Conservation (phyloP, 2,888 invertebrate species). For the Tenthredo distinguenda region DNA sequence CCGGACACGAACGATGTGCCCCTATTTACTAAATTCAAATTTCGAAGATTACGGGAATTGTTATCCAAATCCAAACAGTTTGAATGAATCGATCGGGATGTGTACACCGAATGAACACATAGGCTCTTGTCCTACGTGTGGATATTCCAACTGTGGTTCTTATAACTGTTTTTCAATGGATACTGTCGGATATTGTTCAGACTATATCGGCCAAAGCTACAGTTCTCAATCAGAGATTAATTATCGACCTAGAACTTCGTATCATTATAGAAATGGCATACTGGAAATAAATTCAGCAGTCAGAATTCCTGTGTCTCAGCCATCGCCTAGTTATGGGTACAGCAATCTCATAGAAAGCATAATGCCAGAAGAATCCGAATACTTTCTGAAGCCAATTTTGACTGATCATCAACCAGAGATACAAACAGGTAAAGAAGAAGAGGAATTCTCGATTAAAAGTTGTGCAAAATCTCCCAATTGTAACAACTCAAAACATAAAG, state of each 20-base stretch:
- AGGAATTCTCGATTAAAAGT: background rate
- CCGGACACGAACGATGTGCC: background rate
- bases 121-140: constrained; percentile 30
- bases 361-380: constrained; percentile 9
- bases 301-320: constrained; percentile 24
- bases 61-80: background rate
- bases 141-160: constrained; percentile 1
- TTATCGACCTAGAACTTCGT: constrained; percentile 44
- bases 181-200: background rate
- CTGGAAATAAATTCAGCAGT: constrained; percentile 46
- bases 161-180: constrained; percentile 17
- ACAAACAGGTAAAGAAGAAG: background rate
- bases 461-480: background rate
- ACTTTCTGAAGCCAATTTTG: background rate
- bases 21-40: constrained; percentile 6
- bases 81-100: background rate
- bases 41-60: background rate
- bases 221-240: constrained; percentile 6
- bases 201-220: background rate
- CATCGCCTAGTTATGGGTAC: background rate
- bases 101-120: background rate
- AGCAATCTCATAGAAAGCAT: constrained; percentile 10
- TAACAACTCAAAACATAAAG: background rate
- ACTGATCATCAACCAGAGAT: background rate
- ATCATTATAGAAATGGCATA: constrained; percentile 40